These are phyloP conservation scores for Balanococcus diminutus DNA, from an alignment of 2,888 invertebrate genomes.

Conservation along the genomic window DNA sequence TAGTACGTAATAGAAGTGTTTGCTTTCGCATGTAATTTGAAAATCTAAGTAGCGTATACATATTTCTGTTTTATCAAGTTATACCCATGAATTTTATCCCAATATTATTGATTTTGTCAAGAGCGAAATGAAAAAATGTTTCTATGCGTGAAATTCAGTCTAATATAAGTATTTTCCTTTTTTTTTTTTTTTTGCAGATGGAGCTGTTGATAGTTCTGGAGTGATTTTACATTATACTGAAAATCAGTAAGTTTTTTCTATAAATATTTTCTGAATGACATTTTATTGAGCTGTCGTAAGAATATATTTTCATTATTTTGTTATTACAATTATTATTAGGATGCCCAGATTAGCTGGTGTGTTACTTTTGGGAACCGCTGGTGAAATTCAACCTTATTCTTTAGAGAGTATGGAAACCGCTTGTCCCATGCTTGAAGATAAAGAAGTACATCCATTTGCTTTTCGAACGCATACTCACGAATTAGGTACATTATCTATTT, in stretches of 20 bases:
- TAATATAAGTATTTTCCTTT: too few relatives aligned
- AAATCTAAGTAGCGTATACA: too few relatives aligned
- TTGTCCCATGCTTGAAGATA: slow-evolving; percentile 74
- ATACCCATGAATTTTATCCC: too few relatives aligned
- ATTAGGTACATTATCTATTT: slow-evolving; percentile 67
- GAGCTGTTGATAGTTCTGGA: slow-evolving; percentile 82
- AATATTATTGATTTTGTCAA: too few relatives aligned
- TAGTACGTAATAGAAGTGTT: too few relatives aligned
- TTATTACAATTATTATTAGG: slow-evolving; percentile 63
- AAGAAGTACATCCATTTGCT: slow-evolving; percentile 91
- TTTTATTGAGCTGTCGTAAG: not conserved
- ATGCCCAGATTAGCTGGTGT: slow-evolving; percentile 90
- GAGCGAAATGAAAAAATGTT: not conserved
- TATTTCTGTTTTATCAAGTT: too few relatives aligned
- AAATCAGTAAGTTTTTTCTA: slow-evolving; percentile 68
- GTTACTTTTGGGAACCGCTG: slow-evolving; percentile 85
- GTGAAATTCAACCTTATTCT: slow-evolving; percentile 72
- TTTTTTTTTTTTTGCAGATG: slow-evolving; percentile 66
- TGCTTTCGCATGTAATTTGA: too few relatives aligned
- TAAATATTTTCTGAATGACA: too few relatives aligned
- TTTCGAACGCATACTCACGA: slow-evolving; percentile 94
- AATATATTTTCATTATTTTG: not conserved
- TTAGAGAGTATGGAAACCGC: slow-evolving; percentile 89
- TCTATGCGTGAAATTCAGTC: not conserved
- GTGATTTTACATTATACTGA: slow-evolving; percentile 80